Conservation (phyloP, 2,888 invertebrate genomes). For the Yponomeuta malinellus region DNA sequence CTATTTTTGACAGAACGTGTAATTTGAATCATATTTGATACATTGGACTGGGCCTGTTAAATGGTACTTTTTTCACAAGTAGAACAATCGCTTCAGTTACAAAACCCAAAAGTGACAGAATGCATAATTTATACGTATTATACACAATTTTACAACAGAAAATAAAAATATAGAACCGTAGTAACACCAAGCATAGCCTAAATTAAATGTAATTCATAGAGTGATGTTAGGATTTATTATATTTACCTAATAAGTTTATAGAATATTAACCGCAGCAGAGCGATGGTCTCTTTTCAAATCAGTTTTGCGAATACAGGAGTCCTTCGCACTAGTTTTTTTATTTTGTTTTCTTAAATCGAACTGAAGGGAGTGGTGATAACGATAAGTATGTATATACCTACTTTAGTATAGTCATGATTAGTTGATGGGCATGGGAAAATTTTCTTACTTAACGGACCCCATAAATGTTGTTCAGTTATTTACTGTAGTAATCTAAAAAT, state of each 20-base stretch:
- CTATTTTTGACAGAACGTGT: too few relatives aligned
- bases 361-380: too few relatives aligned
- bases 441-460: too few relatives aligned
- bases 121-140: not conserved
- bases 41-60: too few relatives aligned
- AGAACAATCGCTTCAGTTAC: not conserved
- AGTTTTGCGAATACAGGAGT: not conserved
- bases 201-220: constrained; percentile 60
- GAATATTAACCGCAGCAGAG: constrained; percentile 37
- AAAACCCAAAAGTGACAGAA: not conserved
- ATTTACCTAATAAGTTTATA: constrained; percentile 55
- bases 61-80: too few relatives aligned
- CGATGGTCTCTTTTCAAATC: constrained; percentile 11
- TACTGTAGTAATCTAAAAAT: too few relatives aligned
- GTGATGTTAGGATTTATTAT: constrained; percentile 70
- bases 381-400: too few relatives aligned
- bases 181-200: constrained; percentile 74
- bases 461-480: too few relatives aligned
- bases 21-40: too few relatives aligned
- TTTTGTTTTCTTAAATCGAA: not conserved
- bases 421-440: too few relatives aligned
- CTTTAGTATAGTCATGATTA: too few relatives aligned
- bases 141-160: not conserved
- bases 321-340: not conserved
- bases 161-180: constrained; percentile 45